These are phyloP conservation scores for Damaliscus lunatus DNA, from an alignment of 2,113 vertebrate species.

Conservation along the genomic window DNA sequence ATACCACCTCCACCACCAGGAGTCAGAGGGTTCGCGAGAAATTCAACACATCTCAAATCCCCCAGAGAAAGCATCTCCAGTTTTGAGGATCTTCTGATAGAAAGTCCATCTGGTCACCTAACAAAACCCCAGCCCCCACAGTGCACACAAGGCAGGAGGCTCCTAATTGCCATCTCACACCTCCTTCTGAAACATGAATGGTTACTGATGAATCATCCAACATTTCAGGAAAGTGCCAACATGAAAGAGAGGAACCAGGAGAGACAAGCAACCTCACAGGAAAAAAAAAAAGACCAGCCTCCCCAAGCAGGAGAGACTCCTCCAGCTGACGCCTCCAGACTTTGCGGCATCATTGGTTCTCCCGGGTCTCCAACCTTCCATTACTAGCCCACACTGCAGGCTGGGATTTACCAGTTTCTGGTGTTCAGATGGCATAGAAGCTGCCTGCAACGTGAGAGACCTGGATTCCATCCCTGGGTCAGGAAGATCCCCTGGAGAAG, in stretches of 20 bases:
- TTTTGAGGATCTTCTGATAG: background rate
- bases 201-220: conserved; percentile 7
- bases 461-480: background rate
- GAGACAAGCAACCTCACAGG: background rate
- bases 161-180: background rate
- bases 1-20: background rate
- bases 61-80: background rate
- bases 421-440: background rate
- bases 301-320: background rate
- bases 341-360: background rate
- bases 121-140: background rate
- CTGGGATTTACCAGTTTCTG: background rate
- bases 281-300: background rate
- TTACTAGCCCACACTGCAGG: background rate
- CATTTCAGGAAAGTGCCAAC: background rate
- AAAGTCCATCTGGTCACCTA: background rate
- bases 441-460: background rate
- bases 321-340: background rate
- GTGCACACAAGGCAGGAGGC: background rate
- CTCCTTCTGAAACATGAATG: background rate
- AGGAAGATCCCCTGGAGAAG: background rate
- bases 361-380: too few species aligned
- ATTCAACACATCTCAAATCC: background rate
- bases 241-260: conserved; percentile 9
- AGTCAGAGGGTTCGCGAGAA: background rate